These are phyloP conservation scores for Anneissia japonica DNA, from an alignment of 35 echinoderm and acorn worm genomes.

Conservation along the genomic window DNA sequence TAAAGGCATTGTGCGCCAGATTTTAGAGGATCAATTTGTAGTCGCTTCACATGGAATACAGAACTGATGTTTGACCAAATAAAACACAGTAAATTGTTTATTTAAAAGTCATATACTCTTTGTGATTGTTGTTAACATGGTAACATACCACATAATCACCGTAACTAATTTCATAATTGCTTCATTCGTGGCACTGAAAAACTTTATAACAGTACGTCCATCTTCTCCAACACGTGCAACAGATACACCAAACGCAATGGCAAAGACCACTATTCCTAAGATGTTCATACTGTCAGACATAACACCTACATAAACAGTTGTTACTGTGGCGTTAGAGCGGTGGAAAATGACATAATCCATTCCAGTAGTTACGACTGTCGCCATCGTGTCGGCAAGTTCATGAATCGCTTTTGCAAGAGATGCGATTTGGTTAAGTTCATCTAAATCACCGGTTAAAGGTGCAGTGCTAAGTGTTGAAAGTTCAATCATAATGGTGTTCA, in stretches of 20 bases:
- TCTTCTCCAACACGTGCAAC: conserved; percentile 62
- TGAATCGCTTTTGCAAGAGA: conserved; percentile 48
- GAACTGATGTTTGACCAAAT: not conserved
- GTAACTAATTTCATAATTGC: conserved; percentile 83
- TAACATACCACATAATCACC: conserved; percentile 97
- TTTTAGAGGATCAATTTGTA: too few species aligned
- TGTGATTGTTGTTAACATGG: too few species aligned
- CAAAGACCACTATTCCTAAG: conserved; percentile 92
- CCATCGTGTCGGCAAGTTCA: conserved; percentile 27
- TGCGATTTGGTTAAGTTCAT: conserved; percentile 61
- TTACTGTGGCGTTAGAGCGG: conserved; percentile 22
- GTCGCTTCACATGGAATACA: too few species aligned
- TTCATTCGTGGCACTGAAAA: conserved; percentile 72
- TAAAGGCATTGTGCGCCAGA: too few species aligned
- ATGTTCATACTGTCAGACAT: conserved; percentile 94
- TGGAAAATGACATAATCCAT: conserved; percentile 46
- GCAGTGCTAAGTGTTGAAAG: conserved; percentile 29
- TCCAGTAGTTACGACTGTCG: conserved; percentile 28
- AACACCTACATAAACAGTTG: conserved; percentile 26
- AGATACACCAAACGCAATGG: conserved; percentile 80
- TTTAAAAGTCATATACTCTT: not conserved
- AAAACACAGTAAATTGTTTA: not conserved
- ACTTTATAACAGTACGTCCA: conserved; percentile 49
- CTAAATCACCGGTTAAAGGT: conserved; percentile 47
- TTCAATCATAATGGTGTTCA: conserved; percentile 47